phyloP scores from a whole-genome alignment of 2,888 invertebrate genomes.

The Macropis europaea region DNA sequence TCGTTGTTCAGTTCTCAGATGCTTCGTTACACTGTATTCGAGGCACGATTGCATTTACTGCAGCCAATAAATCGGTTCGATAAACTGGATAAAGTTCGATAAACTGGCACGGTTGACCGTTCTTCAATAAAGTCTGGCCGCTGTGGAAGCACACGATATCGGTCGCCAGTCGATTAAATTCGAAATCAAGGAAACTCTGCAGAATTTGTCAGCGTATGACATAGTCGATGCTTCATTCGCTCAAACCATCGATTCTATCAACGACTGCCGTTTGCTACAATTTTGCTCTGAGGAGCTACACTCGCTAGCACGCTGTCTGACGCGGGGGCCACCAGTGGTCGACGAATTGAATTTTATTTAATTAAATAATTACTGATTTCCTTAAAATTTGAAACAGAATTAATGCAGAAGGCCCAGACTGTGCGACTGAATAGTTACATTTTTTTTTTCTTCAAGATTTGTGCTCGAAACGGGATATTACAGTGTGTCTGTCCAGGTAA shows the following conservation, averaged over 20 bases:
- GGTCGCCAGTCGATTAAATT: slow-evolving; percentile 36
- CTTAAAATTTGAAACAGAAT: no score
- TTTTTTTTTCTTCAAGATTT: no score
- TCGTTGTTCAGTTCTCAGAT: background rate
- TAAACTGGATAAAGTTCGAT: slow-evolving; percentile 34
- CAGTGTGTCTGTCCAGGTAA: no score
- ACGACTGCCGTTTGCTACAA: background rate
- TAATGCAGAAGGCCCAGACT: no score
- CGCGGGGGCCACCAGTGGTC: no score
- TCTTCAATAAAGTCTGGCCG: slow-evolving; percentile 14
- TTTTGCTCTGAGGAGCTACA: background rate
- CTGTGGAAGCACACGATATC: background rate
- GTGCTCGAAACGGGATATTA: no score
- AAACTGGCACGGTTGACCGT: slow-evolving; percentile 5
- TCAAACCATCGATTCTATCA: slow-evolving; percentile 5
- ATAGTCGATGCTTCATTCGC: slow-evolving; percentile 6
- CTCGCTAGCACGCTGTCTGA: no score
- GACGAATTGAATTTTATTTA: no score
- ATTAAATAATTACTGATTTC: no score
- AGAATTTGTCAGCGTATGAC: slow-evolving; percentile 18
- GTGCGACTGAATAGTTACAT: no score
- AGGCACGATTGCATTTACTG: slow-evolving; percentile 1
- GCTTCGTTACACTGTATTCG: background rate
- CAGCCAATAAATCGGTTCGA: slow-evolving; percentile 20
- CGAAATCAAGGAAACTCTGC: slow-evolving; percentile 15